Percentiles rank a stretch among this genome's conserved stretches.
Conservation (phyloP, 2,797 vertebrate species). For the Emydoidea blandingii region DNA sequence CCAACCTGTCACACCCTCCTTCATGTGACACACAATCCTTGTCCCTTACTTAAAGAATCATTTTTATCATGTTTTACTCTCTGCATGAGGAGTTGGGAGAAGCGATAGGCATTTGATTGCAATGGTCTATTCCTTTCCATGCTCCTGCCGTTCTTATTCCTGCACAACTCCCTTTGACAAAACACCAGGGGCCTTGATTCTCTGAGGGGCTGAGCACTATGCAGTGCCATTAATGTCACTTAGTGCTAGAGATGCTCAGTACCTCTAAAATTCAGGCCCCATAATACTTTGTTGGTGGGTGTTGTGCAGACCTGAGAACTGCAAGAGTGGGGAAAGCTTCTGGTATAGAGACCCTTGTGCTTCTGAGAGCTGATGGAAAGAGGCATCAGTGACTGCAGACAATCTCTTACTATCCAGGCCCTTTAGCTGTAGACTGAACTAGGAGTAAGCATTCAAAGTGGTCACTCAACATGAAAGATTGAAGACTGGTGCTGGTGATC, state of each 20-base stretch:
- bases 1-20: too few species aligned
- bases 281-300: not conserved
- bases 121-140: not conserved
- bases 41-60: not conserved
- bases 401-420: not conserved
- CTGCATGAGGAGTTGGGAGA: too few species aligned
- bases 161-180: not conserved
- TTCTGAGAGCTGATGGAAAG: not conserved
- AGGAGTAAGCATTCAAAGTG: not conserved
- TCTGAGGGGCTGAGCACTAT: not conserved
- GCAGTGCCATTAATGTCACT: not conserved
- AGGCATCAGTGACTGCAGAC: not conserved
- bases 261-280: too few species aligned
- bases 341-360: not conserved
- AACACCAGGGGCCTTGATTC: not conserved
- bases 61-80: too few species aligned
- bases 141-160: accelerated
- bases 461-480: accelerated
- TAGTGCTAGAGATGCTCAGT: not conserved
- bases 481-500: not conserved
- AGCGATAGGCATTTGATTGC: not conserved
- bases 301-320: not conserved
- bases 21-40: not conserved
- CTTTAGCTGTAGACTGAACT: not conserved
- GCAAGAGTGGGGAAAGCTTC: not conserved